Conservation (phyloP, 2,113 vertebrate species). For the Marmota monax region DNA sequence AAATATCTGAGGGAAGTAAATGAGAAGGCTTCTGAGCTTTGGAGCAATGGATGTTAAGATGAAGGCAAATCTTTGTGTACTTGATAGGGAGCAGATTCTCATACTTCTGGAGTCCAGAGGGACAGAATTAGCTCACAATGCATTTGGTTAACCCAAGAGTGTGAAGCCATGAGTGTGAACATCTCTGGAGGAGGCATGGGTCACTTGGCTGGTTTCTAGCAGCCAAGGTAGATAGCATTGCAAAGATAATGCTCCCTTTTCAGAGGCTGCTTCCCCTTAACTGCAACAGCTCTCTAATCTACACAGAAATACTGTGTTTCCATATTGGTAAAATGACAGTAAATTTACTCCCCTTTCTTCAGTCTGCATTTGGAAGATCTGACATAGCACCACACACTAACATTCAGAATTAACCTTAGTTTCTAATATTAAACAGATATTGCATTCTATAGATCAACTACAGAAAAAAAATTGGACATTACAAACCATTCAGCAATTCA, state of each 20-base stretch:
- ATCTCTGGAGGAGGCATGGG: background rate
- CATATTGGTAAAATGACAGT: background rate
- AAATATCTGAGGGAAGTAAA: background rate
- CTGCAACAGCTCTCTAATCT: background rate
- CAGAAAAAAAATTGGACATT: background rate
- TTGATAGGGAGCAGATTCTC: background rate
- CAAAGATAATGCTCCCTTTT: background rate
- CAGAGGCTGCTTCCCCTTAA: background rate
- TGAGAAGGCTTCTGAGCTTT: background rate
- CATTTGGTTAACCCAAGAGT: background rate
- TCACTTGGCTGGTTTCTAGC: background rate
- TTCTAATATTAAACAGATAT: conserved; percentile 36
- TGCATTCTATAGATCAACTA: background rate
- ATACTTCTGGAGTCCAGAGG: background rate
- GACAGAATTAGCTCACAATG: background rate
- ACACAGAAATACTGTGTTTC: background rate
- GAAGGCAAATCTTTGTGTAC: background rate
- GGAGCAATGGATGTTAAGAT: background rate
- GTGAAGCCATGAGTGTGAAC: background rate
- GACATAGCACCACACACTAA: background rate
- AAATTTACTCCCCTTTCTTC: background rate
- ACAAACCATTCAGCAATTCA: background rate
- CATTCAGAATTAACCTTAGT: conserved; percentile 29
- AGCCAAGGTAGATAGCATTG: background rate
- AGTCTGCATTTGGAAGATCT: background rate